These are phyloP conservation scores for Mormyrus iriodes DNA, from an alignment of 2,113 vertebrate species.

Conservation along the genomic window DNA sequence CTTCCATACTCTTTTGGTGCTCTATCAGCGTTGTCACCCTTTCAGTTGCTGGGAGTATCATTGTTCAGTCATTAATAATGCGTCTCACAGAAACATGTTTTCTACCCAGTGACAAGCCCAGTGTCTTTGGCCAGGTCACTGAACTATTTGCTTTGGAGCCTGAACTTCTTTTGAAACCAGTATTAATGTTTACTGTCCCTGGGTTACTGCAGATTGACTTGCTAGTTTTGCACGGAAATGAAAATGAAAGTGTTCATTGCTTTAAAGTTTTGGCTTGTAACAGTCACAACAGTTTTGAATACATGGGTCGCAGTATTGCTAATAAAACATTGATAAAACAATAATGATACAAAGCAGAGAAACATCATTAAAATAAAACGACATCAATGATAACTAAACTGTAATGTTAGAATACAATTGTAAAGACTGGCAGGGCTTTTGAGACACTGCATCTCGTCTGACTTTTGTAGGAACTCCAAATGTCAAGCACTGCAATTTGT, in stretches of 20 bases:
- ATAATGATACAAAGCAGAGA: background rate
- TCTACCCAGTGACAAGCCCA: background rate
- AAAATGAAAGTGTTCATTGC: background rate
- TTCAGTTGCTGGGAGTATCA: background rate
- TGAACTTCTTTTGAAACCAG: background rate
- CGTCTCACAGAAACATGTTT: background rate
- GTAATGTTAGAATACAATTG: background rate
- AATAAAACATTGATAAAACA: background rate
- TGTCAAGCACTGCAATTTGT: background rate
- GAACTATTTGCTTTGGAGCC: background rate
- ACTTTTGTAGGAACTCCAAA: background rate
- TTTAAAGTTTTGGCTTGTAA: background rate
- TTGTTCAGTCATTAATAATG: background rate
- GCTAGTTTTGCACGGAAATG: background rate
- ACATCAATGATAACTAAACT: background rate
- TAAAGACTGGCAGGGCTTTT: background rate
- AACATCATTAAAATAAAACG: background rate
- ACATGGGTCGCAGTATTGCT: background rate
- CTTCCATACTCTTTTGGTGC: background rate
- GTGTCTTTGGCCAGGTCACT: background rate
- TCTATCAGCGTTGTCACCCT: background rate
- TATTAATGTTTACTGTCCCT: background rate
- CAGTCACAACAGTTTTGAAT: background rate
- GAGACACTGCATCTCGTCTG: background rate
- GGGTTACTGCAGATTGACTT: background rate